Evolutionary conservation across 2,797 vertebrate species (phyloP), one percentile per base, ranked within the genome.

Genomic region (Buceros bicornis): DNA sequence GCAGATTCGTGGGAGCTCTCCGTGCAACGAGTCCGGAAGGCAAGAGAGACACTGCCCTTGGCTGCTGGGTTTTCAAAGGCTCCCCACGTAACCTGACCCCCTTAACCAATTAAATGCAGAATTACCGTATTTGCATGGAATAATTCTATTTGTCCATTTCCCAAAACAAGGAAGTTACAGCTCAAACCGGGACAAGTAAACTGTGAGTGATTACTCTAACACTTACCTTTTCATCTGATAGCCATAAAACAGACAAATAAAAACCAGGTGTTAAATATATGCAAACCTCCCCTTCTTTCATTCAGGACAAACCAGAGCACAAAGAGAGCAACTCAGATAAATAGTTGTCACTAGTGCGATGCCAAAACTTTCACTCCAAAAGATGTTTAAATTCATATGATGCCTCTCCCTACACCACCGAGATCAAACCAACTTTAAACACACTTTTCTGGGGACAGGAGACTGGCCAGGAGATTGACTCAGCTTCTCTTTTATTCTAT

Each of bases 231-330:
- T 73, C 77, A 51, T 92, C 94, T 96, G 92, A 65, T 10, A 93
- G 90, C 70, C 90, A 42, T 51, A 92, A 93, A 85, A 82, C 58
- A 95, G 91, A 95, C 62, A 94, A 94, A 95, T 93, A 61, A 96
- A 94, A 91, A 79, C 42, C 56, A 78, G 20, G 43, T 2, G 16
- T 96, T 95, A 96, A 95, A 93, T 21, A 57, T 35, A 83, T 43
- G 62, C 53, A 95, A 89, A 92, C 31, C 81, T 89, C 43, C 89
- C 45, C 81, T 73, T 22, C 65, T 85, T 92, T 64, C 84, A 48
- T 26, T 90, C 21, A 88, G 83, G 78, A 84, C 31, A 91, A 77
- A 77, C 31, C 45, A 90, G 47, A 87, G 60, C 15, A 87, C 5
- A 73, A 81, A 78, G 4, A 35, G 0, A 83, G 43, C 16, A 78